These are phyloP conservation scores for Cosmia pyralina DNA, from an alignment of 2,888 invertebrate species.

Conservation along the genomic window DNA sequence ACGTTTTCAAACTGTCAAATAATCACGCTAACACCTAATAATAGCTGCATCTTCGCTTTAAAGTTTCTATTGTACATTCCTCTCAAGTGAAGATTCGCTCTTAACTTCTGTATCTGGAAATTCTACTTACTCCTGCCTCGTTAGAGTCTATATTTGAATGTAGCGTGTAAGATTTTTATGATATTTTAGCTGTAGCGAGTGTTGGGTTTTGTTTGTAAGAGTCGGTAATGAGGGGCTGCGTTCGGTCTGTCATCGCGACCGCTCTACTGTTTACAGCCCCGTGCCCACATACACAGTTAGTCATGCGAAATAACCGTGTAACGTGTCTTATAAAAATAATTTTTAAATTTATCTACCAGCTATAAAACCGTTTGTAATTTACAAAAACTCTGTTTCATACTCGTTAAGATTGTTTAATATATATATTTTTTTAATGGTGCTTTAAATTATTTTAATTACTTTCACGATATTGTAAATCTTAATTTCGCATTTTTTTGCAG, in stretches of 20 bases:
- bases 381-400: conserved; percentile 61
- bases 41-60: conserved; percentile 86
- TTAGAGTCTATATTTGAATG: conserved; percentile 71
- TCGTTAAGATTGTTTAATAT: conserved; percentile 55
- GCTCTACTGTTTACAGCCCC: conserved; percentile 82
- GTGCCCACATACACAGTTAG: conserved; percentile 77
- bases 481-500: background rate
- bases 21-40: conserved; percentile 89
- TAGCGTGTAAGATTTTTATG: conserved; percentile 74
- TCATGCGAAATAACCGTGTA: conserved; percentile 76
- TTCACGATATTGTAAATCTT: background rate
- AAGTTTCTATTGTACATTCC: conserved; percentile 85
- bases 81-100: conserved; percentile 73
- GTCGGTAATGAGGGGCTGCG: conserved; percentile 85
- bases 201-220: conserved; percentile 80
- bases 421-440: conserved; percentile 2
- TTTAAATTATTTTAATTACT: conserved; percentile 33
- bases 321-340: conserved; percentile 75
- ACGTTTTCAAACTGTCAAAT: conserved; percentile 91
- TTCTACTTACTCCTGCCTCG: conserved; percentile 35
- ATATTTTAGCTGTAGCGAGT: conserved; percentile 79
- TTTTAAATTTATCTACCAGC: conserved; percentile 71
- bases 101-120: conserved; percentile 42
- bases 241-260: conserved; percentile 82
- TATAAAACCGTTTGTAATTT: conserved; percentile 70